Conservation (phyloP, 2,888 invertebrate species). For the Melanophora roralis region DNA sequence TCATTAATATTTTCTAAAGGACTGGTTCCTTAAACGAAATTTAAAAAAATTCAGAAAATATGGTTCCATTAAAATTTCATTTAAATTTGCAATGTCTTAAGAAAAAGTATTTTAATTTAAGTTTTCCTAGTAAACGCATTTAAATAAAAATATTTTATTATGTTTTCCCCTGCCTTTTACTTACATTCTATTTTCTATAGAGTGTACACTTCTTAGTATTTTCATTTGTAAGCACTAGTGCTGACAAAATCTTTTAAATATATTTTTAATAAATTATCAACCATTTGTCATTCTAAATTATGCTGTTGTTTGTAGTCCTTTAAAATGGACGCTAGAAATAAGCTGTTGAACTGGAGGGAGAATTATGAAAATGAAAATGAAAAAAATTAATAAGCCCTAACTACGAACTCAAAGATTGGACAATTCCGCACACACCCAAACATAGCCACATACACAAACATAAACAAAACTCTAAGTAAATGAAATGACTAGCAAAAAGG, state of each 20-base stretch:
- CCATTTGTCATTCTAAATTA: constrained; percentile 55
- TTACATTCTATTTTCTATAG: too few relatives aligned
- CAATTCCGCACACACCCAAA: background rate
- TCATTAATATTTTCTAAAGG: too few relatives aligned
- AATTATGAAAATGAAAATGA: background rate
- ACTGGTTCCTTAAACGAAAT: too few relatives aligned
- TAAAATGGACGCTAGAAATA: background rate
- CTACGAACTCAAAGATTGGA: background rate
- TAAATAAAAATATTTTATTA: too few relatives aligned
- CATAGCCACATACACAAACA: background rate
- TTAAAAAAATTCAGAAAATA: too few relatives aligned
- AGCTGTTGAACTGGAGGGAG: background rate
- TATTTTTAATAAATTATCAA: constrained; percentile 26
- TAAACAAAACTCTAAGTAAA: background rate
- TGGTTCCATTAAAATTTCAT: too few relatives aligned
- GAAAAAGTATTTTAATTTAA: too few relatives aligned
- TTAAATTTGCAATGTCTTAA: too few relatives aligned
- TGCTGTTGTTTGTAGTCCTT: background rate
- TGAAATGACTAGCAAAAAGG: background rate
- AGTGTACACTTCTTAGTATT: too few relatives aligned
- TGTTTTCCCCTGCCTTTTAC: too few relatives aligned
- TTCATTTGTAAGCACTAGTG: too few relatives aligned
- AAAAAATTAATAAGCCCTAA: constrained; percentile 45
- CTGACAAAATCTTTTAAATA: background rate
- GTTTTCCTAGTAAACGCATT: too few relatives aligned